Evolutionary conservation across 2,888 invertebrate genomes (phyloP), one percentile per base, ranked within the genome.

Genomic region (Rhorus exstirpatorius): DNA sequence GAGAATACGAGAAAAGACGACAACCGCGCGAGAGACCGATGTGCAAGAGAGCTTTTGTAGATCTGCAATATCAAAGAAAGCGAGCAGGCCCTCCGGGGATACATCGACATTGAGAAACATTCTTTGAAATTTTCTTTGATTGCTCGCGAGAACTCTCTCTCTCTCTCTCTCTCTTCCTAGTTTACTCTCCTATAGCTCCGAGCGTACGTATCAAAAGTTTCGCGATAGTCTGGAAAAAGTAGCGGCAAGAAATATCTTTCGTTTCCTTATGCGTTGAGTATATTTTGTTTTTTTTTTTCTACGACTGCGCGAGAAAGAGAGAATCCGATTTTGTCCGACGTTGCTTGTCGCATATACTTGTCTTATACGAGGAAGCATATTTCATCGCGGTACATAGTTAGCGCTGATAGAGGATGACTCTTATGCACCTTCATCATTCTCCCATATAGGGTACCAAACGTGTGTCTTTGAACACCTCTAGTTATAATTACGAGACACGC

Each of bases 401-500:
- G 17, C 14, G 26, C 14, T n/a, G 38, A 26, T 46, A 21, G 44
- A 2, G 46, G 19, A 41, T 41, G 31, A 61, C 61, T 26, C 12
- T 46, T 17, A 26, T 55, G 41, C 21, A 55, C 41, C 35, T 19
- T 38, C 38, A 3, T 12, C 35, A 72, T 44, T 51, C 72, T 51
- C 7, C 19, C 12, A n/a, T 49, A 8, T 51, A 38, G 41, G 19
- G 53, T 61, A 35, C 8, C 41, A 12, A 7, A 10, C 14, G 63
- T 61, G 21, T 76, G 83, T 86, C 86, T 89, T 88, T 89, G 86
- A 89, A 84, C 87, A 88, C 86, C 88, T 87, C 84, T 85, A 83
- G 88, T 87, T 88, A 88, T 90, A 90, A 90, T 90, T 90, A 87
- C 86, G 60, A 65, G 46, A 51, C 55, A 65, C 70, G 53, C 67